phyloP scores from a whole-genome alignment of 2,113 vertebrate species.

The Myiopsitta monachus region DNA sequence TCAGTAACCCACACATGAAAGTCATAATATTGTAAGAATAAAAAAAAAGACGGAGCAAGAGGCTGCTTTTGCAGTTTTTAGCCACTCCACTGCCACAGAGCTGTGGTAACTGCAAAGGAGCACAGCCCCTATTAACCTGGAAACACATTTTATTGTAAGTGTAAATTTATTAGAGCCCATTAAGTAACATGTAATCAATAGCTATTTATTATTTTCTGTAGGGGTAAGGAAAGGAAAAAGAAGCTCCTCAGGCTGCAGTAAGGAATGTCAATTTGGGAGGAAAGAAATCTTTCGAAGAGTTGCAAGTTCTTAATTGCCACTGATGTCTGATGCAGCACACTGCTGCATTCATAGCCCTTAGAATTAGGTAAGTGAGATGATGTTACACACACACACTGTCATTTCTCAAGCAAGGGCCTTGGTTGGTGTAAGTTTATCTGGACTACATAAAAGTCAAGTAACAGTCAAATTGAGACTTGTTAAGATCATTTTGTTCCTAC shows the following conservation, averaged over 20 bases:
- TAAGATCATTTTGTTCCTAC: not conserved
- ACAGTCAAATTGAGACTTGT: not conserved
- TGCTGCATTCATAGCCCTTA: not conserved
- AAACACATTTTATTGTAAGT: not conserved
- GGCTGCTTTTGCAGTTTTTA: not conserved
- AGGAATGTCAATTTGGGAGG: not conserved
- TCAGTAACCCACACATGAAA: not conserved
- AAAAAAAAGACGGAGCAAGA: not conserved
- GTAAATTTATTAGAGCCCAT: conserved; percentile 1
- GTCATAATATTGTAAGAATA: not conserved
- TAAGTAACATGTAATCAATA: conserved; percentile 39
- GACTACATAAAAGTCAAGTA: not conserved
- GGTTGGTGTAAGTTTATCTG: not conserved
- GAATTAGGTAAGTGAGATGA: not conserved
- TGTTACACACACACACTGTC: not conserved
- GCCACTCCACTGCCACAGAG: not conserved
- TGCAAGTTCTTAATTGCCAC: not conserved
- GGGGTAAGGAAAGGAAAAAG: not conserved
- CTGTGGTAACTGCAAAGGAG: not conserved
- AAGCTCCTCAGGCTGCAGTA: not conserved
- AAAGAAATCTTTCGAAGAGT: conserved; percentile 1
- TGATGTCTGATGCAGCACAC: not conserved
- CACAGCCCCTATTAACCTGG: not conserved
- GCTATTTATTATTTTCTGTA: not conserved
- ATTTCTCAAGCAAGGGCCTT: not conserved